These are phyloP conservation scores for Silurus glanis DNA, from an alignment of 2,113 vertebrate species.

Conservation along the genomic window DNA sequence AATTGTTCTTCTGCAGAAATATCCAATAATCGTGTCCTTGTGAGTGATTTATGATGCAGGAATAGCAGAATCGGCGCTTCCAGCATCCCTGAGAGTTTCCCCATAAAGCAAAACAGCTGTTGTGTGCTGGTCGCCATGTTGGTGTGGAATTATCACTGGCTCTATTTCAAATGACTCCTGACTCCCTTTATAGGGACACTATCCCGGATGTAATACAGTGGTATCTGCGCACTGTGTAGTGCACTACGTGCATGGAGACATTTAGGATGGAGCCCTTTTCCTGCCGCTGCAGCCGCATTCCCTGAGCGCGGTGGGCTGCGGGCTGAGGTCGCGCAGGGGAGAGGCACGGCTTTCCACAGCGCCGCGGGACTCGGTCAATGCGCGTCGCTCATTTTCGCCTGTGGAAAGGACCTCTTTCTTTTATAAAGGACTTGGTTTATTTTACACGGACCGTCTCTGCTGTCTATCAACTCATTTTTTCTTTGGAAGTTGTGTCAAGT, in stretches of 20 bases:
- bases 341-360: conserved; percentile 33
- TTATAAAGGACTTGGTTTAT: neutral
- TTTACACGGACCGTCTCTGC: neutral
- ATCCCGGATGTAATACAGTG: neutral
- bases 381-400: neutral
- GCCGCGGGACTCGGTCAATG: conserved; percentile 6
- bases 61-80: neutral
- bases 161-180: neutral
- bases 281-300: conserved; percentile 31
- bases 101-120: conserved; percentile 49
- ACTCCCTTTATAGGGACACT: neutral
- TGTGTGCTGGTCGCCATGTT: conserved; percentile 45
- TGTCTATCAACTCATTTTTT: neutral
- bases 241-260: neutral
- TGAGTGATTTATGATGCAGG: conserved; percentile 4
- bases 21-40: conserved; percentile 2
- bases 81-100: conserved; percentile 25
- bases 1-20: neutral
- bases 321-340: conserved; percentile 37
- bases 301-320: conserved; percentile 28
- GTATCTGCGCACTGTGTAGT: neutral
- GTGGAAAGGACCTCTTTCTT: conserved; percentile 1
- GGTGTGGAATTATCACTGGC: conserved; percentile 39
- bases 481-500: conserved; percentile 41
- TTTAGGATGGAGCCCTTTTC: conserved; percentile 17